Evolutionary conservation across 1,140 invertebrate species (phyloP), one percentile per base, ranked within the genome.

Genomic region (Carposina sasakii): DNA sequence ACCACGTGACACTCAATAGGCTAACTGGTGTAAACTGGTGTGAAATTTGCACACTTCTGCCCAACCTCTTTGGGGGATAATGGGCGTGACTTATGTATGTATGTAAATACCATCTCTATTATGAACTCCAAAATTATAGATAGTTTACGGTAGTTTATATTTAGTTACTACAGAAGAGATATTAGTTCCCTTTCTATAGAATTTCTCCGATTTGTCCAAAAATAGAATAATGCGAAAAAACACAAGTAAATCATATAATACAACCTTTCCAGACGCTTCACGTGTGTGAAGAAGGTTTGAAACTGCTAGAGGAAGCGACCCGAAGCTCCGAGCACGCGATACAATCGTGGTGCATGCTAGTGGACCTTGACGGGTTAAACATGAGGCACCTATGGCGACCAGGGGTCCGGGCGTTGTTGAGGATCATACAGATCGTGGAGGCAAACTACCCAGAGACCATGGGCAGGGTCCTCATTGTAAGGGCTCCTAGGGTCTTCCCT

Each of bases 391-490:
- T 98, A 33, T 98, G 96, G 96, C 86, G 96, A 61, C 96, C 96
- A 5, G 96, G 96, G 17, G 93, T 98, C 49, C 92, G 94, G 76
- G 93, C 94, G 21, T 86, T 98, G 49, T 87, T 98, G n/a, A 88
- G 93, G 50, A 97, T 98, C 63, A 98, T 98, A 63, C 96, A 98
- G 85, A 94, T 96, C 39, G 95, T 98, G 5, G 96, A 98, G 81
- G 93, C 93, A 12, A 98, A 98, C 85, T 98, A 98, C 85, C 97
- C 97, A 8, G 96, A 98, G 85, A 98, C 96, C 6, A 94, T 98
- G 92, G 95, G 94, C 12, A 85, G 91, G 34, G 94, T 97, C 39
- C 86, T 97, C 19, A 94, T 97, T 54, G 92, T 96, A 45, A 87
- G 95, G 55, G 95, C 95, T 21, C 96, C 96, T 1, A 87, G 96